Evolutionary conservation across 37 sponge, comb jelly and placozoan genomes (phyloP), one percentile per base, ranked within the genome.

Genomic region (Ianthella basta): DNA sequence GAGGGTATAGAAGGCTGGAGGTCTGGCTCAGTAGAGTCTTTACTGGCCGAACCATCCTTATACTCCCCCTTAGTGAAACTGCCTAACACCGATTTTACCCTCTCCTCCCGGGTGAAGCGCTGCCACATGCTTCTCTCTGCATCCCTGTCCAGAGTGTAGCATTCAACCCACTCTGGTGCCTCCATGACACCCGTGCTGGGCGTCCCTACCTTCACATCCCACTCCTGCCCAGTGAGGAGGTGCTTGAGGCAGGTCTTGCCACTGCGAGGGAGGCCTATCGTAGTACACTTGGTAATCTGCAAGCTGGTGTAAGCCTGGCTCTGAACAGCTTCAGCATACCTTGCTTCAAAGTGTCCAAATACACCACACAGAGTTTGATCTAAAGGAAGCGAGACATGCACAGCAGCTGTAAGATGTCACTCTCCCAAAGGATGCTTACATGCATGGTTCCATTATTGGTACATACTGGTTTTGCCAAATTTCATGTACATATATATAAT

Each of bases 91-190:
- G 70, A 30, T 69, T 69, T 1, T n/a, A 30, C 27, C 15, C 70
- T 32, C 4, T 69, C 35, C 34, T 69, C 70, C 34, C 32, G 70
- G 10, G 70, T 30, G 33, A 69, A 69, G 18, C 1, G 29, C 29
- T 35, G 8, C 70, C 70, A 69, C 18, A 34, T 30, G 15, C 19
- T 69, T 1, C 35, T 35, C 18, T 34, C 34, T 34, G 18, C 34
- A 16, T 69, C 33, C 34, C 32, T 30, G 1, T 30, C 70, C 70
- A 30, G 34, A 13, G 34, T 41, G 53, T 50, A 75, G 54, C 44
- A 19, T 24, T 75, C 78, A 50, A 75, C 78, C 78, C 78, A 75
- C 78, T 75, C 78, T 24, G 78, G 78, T 21, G 78, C 78, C 40
- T 24, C 37, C 38, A 75, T 75, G 78, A 44, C 78, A 10, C 12